Base-by-base conservation (phyloP, 30 jellyfish, hydroid and myxozoan genomes). In the Clytia hemisphaerica region DNA sequence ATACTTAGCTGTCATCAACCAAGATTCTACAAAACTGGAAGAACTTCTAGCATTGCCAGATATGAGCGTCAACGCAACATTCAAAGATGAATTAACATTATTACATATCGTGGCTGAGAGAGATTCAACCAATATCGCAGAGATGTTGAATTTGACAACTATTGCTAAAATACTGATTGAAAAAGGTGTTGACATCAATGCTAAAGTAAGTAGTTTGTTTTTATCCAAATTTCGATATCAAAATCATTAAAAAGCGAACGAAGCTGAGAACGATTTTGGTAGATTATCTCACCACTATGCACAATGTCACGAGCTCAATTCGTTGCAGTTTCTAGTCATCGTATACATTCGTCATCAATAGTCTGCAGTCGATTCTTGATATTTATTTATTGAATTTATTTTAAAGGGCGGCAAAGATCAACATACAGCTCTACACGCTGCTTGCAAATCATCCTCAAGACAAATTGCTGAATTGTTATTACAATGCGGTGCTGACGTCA, bases 371-470 rank as follows among this genome's bases (percentile, higher is more conserved):
- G 16, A 40, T 40, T 16, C 53, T 40, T 10, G 53, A 40, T 19
- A 19, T 2, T 55, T 9, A 50, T 37, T 30, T n/a, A 14, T 30
- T 25, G 21, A 1, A 3, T 50, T 67, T 54, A 27, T 37, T 21
- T 59, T 80, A 32, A 34, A 84, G 95, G 95, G 95, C 5, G 93
- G 93, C 16, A 72, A 53, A 34, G 58, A 42, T 35, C 38, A 40
- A 0, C 51, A 80, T 3, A 78, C 93, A 5, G 89, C 95, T 12
- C 45, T 84, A 25, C 95, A 84, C 64, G 26, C 64, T 27, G 93
- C 93, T 22, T 83, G 81, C 26, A 71, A 61, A 2, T 40, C 75
- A 6, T 58, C 73, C 33, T 62, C 87, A 4, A 47, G 77, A 2
- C 38, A 61, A 1, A 44, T 84, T 15, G 89, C 84, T 4, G 32